Evolutionary conservation across 2,888 invertebrate species (phyloP).

Genomic region (Drosophila phalerata): DNA sequence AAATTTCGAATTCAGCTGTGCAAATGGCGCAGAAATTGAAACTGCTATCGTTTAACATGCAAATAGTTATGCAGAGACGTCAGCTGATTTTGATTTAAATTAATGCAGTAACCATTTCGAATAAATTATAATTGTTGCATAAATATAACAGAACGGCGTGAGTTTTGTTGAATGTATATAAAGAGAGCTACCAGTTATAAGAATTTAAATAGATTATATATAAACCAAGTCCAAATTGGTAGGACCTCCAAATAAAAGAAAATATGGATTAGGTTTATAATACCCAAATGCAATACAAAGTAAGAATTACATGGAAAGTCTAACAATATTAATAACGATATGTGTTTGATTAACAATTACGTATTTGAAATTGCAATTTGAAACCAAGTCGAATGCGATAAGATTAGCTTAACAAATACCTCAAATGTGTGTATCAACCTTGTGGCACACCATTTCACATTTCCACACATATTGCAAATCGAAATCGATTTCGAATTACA

Average conservation of each 20-base stretch:
- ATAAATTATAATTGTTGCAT: conserved; percentile 29
- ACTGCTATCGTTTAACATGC: conserved; percentile 22
- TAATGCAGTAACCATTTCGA: conserved; percentile 42
- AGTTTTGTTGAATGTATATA: not conserved
- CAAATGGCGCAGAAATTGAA: conserved; percentile 23
- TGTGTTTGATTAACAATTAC: conserved; percentile 21
- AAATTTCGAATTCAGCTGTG: conserved; percentile 51
- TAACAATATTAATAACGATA: conserved; percentile 3
- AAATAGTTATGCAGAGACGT: conserved; percentile 30
- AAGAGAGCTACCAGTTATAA: not conserved
- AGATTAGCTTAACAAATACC: conserved; percentile 48
- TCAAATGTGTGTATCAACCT: conserved; percentile 51
- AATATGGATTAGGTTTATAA: too few species aligned
- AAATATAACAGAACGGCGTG: conserved; percentile 7
- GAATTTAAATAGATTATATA: too few species aligned
- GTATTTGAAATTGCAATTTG: conserved; percentile 19
- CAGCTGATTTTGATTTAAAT: conserved; percentile 35
- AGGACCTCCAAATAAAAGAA: too few species aligned
- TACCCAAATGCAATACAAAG: not conserved
- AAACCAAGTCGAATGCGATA: conserved; percentile 48
- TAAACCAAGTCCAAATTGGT: too few species aligned
- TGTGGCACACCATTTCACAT: conserved; percentile 38
- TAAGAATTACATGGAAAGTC: conserved; percentile 2
- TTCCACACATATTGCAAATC: conserved; percentile 42
- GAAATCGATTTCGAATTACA: conserved; percentile 67